phyloP scores from a whole-genome alignment of 2,797 vertebrate genomes.

The Danio kyathit region DNA sequence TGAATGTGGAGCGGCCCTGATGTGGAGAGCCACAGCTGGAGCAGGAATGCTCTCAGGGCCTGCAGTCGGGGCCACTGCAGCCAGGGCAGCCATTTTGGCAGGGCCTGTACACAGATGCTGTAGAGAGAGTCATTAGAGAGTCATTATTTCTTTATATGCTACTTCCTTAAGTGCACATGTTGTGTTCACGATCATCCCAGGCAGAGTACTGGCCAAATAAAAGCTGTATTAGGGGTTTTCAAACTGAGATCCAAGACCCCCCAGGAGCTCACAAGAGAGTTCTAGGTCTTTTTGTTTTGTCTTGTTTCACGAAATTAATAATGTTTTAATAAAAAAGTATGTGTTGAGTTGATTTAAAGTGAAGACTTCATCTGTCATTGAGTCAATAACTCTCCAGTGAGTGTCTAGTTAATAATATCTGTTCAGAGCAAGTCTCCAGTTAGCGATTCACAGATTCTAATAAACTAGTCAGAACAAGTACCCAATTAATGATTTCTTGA shows the following conservation, averaged over 20 bases:
- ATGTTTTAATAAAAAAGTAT: no score
- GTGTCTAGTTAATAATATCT: no score
- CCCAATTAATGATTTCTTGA: no score
- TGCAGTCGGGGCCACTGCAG: conserved; percentile 70
- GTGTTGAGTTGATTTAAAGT: no score
- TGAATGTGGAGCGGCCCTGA: conserved; percentile 55
- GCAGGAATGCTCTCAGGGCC: conserved; percentile 75
- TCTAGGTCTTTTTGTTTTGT: no score
- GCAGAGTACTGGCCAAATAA: not conserved
- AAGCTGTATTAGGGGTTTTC: not conserved
- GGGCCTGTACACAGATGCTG: conserved; percentile 73
- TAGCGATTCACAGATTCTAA: no score
- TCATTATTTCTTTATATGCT: conserved; percentile 37
- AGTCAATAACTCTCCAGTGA: no score
- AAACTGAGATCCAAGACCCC: not conserved
- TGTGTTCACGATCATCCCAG: not conserved
- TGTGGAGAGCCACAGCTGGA: conserved; percentile 80
- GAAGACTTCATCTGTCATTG: no score
- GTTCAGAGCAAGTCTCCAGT: no score
- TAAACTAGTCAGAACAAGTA: no score
- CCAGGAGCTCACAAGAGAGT: not conserved
- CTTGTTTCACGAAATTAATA: no score
- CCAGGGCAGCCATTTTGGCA: conserved; percentile 70
- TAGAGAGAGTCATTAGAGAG: conserved; percentile 51
- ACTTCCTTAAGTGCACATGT: not conserved